A percentile compares a stretch with the other conserved stretches of the same genome.
phyloP scores from a whole-genome alignment of 2,888 invertebrate genomes.

The Pherbina coryleti region DNA sequence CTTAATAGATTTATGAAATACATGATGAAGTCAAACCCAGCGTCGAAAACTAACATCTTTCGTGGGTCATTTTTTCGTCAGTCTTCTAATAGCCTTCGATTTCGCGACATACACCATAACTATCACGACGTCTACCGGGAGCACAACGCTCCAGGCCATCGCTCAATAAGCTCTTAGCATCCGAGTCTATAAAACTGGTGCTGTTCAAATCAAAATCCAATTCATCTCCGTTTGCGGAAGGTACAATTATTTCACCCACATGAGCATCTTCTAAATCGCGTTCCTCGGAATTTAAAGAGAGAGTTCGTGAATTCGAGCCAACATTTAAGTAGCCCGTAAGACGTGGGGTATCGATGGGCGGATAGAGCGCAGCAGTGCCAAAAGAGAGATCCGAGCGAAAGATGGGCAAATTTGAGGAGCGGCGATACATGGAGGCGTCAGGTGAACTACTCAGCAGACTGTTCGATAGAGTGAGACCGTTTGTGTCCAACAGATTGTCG shows the following conservation, averaged over 20 bases:
- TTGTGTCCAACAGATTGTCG: constrained; percentile 57
- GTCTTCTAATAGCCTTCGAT: constrained; percentile 62
- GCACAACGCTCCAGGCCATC: constrained; percentile 80
- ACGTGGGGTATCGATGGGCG: constrained; percentile 61
- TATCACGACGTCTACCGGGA: constrained; percentile 78
- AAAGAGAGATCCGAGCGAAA: constrained; percentile 56
- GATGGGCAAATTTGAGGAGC: constrained; percentile 49
- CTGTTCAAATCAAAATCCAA: constrained; percentile 58
- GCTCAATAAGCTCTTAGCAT: constrained; percentile 73
- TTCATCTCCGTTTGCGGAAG: constrained; percentile 51
- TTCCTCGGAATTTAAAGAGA: constrained; percentile 31
- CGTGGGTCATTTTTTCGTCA: not conserved
- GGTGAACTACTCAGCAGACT: constrained; percentile 28
- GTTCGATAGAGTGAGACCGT: constrained; percentile 52
- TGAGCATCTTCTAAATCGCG: constrained; percentile 57
- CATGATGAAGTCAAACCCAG: constrained; percentile 21
- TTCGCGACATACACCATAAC: constrained; percentile 75
- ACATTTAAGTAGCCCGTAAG: constrained; percentile 44
- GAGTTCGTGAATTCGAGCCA: constrained; percentile 48
- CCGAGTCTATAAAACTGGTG: constrained; percentile 41
- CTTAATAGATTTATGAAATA: constrained; percentile 28
- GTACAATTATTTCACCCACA: constrained; percentile 49
- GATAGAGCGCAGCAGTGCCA: constrained; percentile 56
- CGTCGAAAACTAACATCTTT: not conserved
- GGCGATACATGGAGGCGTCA: constrained; percentile 19